A percentile compares a stretch with the other conserved stretches of the same genome.
Evolutionary conservation across 2,797 vertebrate species (phyloP).

Genomic region (Sebastes melanostomus): DNA sequence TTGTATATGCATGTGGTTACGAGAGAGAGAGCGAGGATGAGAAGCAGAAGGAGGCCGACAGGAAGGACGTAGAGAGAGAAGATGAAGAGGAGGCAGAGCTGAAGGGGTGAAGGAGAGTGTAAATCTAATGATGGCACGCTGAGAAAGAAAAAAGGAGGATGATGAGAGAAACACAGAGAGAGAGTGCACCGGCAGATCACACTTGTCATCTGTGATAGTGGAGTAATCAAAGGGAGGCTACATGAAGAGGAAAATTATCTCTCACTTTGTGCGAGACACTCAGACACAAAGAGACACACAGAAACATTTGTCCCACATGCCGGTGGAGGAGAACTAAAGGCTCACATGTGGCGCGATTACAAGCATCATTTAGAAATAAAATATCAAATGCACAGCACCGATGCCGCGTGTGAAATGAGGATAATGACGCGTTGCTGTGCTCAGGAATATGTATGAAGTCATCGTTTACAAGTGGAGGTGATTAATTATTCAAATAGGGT

Average conservation of each 20-base stretch:
- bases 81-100: conserved; percentile 12
- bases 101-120: conserved; percentile 30
- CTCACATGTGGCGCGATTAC: neutral
- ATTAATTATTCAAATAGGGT: conserved; percentile 17
- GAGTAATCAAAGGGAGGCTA: conserved; percentile 38
- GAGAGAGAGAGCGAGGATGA: neutral
- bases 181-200: conserved; percentile 24
- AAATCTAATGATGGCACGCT: conserved; percentile 27
- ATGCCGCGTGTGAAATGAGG: neutral
- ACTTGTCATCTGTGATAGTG: conserved; percentile 32
- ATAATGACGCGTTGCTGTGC: neutral
- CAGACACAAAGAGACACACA: conserved; percentile 10
- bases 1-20: neutral
- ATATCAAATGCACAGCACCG: neutral
- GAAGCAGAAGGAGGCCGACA: neutral
- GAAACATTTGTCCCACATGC: neutral
- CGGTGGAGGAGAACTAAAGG: conserved; percentile 12
- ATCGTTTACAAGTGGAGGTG: neutral
- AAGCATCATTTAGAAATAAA: neutral
- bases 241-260: conserved; percentile 29
- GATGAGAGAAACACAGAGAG: neutral
- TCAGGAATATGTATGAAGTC: neutral
- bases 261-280: conserved; percentile 35
- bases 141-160: neutral
- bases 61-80: conserved; percentile 2